Base-by-base conservation (phyloP, 2,888 invertebrate species). In the Diachrysia chrysitis region DNA sequence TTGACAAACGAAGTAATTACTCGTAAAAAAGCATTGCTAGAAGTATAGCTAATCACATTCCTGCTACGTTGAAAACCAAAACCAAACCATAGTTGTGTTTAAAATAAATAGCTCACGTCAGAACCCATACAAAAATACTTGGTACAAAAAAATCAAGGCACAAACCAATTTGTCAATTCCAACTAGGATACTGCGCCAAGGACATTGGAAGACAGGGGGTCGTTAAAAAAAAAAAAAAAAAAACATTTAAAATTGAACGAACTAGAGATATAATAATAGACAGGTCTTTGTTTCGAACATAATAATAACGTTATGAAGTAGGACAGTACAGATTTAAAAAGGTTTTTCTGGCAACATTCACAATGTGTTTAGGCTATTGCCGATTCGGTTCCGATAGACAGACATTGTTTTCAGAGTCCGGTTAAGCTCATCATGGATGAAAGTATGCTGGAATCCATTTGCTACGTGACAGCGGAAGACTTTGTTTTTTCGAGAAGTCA, bases 341-440 rank as follows among this genome's bases (percentile, higher is more conserved):
- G 37, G 37, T 69, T 74, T 69, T 72, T 73, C 58, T 67, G 4
- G 58, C 17, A 46, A 69, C 74, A 78, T 74, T 74, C 69, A 74
- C 60, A 53, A 29, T 37, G 69, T 51, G 69, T 78, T 78, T 73
- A 53, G 35, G 75, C 63, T 69, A 60, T 69, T 78, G 78, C 60
- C 59, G 73, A 69, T 61, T 29, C 23, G 46, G 60, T n/a, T 7
- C n/a, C n/a, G n/a, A n/a, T n/a, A 16, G 53, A 1, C 23, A n/a
- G 29, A 16, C 37, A 25, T 21, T 17, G 63, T 67, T 42, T 66
- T 73, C 78, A 73, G 25, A 62, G 53, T 35, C 58, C 42, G 21
- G 48, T 7, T 51, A 65, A 46, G 37, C 51, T 59, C 51, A 74
- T 78, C 53, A 67, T n/a, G 60, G 74, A 78, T 68, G 73, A 73